phyloP scores from a whole-genome alignment of 2,797 vertebrate species.

The Intellagama lesueurii region DNA sequence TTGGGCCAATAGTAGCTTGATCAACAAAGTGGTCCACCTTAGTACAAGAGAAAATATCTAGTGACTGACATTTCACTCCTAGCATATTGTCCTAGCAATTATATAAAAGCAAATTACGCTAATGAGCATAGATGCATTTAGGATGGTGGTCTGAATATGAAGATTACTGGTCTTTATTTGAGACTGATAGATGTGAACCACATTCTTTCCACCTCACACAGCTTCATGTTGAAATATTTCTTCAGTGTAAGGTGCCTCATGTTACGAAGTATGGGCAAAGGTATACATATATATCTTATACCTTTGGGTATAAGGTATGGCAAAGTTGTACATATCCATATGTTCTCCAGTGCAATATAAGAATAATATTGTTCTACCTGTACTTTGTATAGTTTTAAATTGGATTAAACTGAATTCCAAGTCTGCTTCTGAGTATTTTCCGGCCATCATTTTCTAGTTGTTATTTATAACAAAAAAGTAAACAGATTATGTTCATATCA shows the following conservation, averaged over 20 bases:
- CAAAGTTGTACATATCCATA: slow-evolving; percentile 61
- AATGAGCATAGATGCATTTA: not conserved
- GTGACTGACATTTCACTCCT: not conserved
- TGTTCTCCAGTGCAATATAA: slow-evolving; percentile 64
- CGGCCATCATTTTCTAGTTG: slow-evolving; percentile 38
- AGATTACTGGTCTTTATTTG: not conserved
- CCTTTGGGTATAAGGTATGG: slow-evolving; percentile 44
- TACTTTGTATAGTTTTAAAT: slow-evolving; percentile 73
- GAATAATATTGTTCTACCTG: slow-evolving; percentile 21
- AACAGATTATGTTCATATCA: not conserved
- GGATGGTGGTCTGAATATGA: not conserved
- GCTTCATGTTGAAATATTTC: not conserved
- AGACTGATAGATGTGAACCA: not conserved
- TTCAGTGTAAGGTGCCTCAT: too few species aligned
- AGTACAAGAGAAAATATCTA: not conserved
- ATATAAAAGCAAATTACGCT: not conserved
- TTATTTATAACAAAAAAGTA: not conserved
- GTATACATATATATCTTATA: not conserved
- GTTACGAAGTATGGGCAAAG: too few species aligned
- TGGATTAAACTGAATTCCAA: slow-evolving; percentile 71
- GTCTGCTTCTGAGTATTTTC: slow-evolving; percentile 46
- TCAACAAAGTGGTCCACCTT: not conserved
- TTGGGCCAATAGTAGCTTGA: too few species aligned
- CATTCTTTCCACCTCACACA: not conserved
- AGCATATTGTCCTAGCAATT: not conserved